Evolutionary conservation across 2,888 invertebrate species (phyloP).

Genomic region (Tethea ocularis): DNA sequence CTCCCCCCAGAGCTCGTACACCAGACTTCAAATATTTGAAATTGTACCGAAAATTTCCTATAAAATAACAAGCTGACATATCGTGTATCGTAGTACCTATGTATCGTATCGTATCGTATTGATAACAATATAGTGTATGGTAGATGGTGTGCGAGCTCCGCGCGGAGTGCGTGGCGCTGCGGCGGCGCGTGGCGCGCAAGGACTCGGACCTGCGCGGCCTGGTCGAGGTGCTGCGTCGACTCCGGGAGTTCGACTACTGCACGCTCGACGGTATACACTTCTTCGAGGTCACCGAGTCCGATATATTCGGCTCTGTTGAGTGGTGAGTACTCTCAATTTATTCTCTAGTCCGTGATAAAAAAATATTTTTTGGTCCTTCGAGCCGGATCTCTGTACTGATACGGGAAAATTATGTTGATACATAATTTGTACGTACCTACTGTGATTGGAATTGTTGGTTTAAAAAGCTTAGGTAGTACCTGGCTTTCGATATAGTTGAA

Average conservation of each 20-base stretch:
- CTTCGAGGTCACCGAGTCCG: constrained; percentile 76
- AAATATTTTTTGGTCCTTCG: no score
- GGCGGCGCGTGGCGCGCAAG: constrained; percentile 71
- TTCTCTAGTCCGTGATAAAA: no score
- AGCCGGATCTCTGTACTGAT: no score
- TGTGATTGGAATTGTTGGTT: no score
- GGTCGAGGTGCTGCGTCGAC: constrained; percentile 79
- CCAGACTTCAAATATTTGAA: constrained; percentile 19
- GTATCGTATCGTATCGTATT: constrained; percentile 16
- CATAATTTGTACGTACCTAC: no score
- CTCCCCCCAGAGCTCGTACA: constrained; percentile 18
- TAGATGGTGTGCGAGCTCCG: constrained; percentile 66
- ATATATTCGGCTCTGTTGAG: constrained; percentile 65
- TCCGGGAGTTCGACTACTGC: constrained; percentile 77
- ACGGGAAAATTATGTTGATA: no score
- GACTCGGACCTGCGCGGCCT: constrained; percentile 80
- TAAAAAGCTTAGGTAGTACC: no score
- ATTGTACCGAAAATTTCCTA: no score
- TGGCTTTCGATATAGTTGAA: no score
- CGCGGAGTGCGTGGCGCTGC: constrained; percentile 60
- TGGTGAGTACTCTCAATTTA: constrained; percentile 49
- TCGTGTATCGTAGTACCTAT: no score
- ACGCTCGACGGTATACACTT: constrained; percentile 80
- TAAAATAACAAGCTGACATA: no score
- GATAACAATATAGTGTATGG: no score